Percentiles rank a stretch among this genome's conserved stretches.
phyloP scores from a whole-genome alignment of 2,113 vertebrate species.

The Stegastes partitus region DNA sequence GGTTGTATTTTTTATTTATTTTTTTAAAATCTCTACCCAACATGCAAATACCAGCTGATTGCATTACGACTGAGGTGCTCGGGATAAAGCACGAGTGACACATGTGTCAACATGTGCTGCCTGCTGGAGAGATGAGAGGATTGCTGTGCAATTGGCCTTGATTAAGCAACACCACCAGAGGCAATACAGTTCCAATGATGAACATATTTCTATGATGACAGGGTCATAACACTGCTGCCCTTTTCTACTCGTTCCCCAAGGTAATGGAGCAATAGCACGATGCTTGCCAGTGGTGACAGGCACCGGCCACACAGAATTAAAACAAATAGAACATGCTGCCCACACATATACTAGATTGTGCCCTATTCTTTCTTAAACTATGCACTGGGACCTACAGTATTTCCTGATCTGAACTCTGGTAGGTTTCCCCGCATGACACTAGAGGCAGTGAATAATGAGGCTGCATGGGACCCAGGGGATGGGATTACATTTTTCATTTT shows the following conservation, averaged over 20 bases:
- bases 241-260: constrained; percentile 21
- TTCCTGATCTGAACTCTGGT: constrained; percentile 44
- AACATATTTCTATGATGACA: constrained; percentile 49
- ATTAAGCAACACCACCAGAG: constrained; percentile 45
- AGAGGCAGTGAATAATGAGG: constrained; percentile 72
- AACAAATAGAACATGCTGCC: constrained; percentile 33
- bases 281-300: constrained; percentile 32
- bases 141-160: constrained; percentile 54
- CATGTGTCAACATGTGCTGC: constrained; percentile 14
- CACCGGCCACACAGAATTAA: constrained; percentile 48
- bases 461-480: constrained; percentile 49
- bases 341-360: constrained; percentile 22
- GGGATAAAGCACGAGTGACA: constrained; percentile 41
- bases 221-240: constrained; percentile 17
- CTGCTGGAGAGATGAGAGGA: constrained; percentile 23
- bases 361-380: constrained; percentile 44
- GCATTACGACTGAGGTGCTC: constrained; percentile 24
- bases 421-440: constrained; percentile 53
- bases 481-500: constrained; percentile 68
- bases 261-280: constrained; percentile 27
- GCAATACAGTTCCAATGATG: constrained; percentile 49
- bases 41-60: constrained; percentile 33
- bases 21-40: neutral
- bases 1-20: constrained; percentile 32
- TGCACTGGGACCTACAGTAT: constrained; percentile 54